Conservation (phyloP, 2,888 invertebrate genomes). For the Tenthredo notha region DNA sequence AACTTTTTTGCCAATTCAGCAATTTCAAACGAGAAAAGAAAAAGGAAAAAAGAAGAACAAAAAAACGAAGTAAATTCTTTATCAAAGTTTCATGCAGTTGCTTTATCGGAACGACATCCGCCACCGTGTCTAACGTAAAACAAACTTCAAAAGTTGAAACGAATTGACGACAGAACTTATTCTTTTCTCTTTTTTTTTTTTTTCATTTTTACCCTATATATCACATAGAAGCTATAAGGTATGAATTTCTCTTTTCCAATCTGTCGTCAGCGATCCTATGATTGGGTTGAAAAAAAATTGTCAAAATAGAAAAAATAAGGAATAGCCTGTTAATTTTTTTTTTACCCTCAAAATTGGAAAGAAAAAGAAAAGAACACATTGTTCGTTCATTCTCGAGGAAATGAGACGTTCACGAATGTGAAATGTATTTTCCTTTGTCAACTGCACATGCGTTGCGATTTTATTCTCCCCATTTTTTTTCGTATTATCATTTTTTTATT, state of each 20-base stretch:
- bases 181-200: not conserved
- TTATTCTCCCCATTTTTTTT: not conserved
- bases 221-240: not conserved
- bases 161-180: not conserved
- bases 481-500: not conserved
- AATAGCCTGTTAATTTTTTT: not conserved
- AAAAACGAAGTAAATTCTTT: not conserved
- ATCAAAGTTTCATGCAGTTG: conserved; percentile 1
- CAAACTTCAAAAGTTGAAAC: conserved; percentile 1
- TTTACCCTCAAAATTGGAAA: not conserved
- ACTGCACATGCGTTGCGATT: not conserved
- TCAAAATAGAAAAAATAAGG: not conserved
- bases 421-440: conserved; percentile 36
- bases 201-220: too few relatives aligned
- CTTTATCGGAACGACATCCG: not conserved
- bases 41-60: too few relatives aligned
- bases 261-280: not conserved
- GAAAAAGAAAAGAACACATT: not conserved
- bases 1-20: conserved; percentile 22
- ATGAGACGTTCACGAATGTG: not conserved
- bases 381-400: not conserved
- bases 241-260: not conserved
- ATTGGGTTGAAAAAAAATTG: not conserved
- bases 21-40: not conserved
- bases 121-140: not conserved